phyloP scores from a whole-genome alignment of 2,888 invertebrate species.

The Eulithis testata region DNA sequence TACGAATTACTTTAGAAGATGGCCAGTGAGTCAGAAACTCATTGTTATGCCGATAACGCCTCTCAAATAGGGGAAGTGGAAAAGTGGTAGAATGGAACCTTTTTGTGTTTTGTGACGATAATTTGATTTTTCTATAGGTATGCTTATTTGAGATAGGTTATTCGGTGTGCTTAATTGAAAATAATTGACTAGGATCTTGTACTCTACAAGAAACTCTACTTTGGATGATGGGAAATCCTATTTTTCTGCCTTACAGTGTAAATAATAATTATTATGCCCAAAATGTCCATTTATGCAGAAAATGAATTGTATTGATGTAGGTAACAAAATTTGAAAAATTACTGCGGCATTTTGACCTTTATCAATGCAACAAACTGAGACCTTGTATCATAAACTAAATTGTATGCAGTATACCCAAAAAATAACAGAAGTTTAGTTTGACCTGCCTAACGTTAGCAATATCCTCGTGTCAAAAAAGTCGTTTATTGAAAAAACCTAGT shows the following conservation, averaged over 20 bases:
- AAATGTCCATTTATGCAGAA: too few species aligned
- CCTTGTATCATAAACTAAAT: constrained; percentile 55
- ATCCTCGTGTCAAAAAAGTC: too few species aligned
- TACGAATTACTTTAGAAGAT: constrained; percentile 76
- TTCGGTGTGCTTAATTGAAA: neutral
- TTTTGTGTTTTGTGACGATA: constrained; percentile 19
- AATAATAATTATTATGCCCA: too few species aligned
- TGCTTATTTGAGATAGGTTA: neutral
- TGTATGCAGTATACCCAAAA: constrained; percentile 48
- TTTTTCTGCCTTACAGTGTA: too few species aligned
- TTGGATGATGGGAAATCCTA: too few species aligned
- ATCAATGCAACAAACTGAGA: constrained; percentile 55
- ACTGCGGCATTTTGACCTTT: constrained; percentile 61
- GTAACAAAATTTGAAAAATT: constrained; percentile 37
- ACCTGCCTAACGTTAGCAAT: neutral
- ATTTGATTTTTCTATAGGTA: neutral
- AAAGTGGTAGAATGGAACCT: constrained; percentile 54
- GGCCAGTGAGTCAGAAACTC: constrained; percentile 78
- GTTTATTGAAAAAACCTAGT: too few species aligned
- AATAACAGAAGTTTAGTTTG: constrained; percentile 37
- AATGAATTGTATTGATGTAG: too few species aligned
- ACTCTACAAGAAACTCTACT: too few species aligned
- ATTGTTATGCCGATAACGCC: constrained; percentile 79
- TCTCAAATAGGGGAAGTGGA: constrained; percentile 69
- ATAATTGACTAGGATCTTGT: too few species aligned